Conservation (phyloP, 2,797 vertebrate species). For the Ficedula albicollis region DNA sequence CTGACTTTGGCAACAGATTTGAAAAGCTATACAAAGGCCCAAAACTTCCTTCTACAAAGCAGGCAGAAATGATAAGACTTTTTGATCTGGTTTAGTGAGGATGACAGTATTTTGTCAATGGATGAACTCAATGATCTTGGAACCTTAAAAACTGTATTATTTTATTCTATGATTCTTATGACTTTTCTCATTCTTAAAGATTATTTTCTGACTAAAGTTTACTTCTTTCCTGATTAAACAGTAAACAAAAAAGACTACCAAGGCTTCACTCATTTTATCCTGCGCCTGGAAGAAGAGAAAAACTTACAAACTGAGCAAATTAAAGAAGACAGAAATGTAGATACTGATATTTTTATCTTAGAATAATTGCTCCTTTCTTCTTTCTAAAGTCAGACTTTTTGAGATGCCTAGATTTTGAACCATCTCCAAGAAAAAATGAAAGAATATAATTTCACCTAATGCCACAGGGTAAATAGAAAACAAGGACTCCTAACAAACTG, state of each 20-base stretch:
- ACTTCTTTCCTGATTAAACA: background rate
- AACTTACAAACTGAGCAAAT: background rate
- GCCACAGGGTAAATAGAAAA: background rate
- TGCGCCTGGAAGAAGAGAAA: background rate
- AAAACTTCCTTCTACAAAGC: background rate
- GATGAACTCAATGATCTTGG: background rate
- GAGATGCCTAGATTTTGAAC: background rate
- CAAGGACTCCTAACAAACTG: background rate
- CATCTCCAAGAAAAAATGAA: background rate
- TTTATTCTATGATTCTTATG: background rate
- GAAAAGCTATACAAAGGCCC: background rate
- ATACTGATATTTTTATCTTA: background rate
- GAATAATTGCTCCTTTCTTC: background rate
- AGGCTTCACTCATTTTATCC: background rate
- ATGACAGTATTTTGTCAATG: rapidly evolving
- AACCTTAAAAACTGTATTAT: background rate
- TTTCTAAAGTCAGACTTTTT: background rate
- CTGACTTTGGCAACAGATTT: background rate
- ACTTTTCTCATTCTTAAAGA: background rate
- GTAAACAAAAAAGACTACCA: background rate
- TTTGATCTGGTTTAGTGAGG: background rate
- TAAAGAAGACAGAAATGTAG: background rate
- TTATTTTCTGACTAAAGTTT: background rate
- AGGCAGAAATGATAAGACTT: background rate
- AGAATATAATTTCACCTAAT: background rate